These are phyloP conservation scores for Propsilocerus akamusi DNA, from an alignment of 1,140 invertebrate genomes.

Conservation along the genomic window DNA sequence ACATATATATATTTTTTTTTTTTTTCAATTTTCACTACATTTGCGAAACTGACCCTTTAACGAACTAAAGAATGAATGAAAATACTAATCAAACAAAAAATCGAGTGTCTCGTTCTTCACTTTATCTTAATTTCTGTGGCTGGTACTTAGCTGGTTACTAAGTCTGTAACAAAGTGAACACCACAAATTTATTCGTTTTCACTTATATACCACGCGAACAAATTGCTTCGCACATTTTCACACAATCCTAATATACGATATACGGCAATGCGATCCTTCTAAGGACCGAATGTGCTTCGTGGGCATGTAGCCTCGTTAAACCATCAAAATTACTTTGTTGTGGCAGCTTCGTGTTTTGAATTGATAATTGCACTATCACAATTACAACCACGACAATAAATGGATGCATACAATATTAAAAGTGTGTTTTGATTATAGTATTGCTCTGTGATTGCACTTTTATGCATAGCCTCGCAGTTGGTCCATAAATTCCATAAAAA, in stretches of 20 bases:
- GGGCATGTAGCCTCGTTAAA: not conserved
- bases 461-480: no score
- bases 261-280: not conserved
- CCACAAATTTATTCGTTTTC: constrained; percentile 2
- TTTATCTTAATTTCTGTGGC: not conserved
- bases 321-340: not conserved
- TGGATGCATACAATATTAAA: no score
- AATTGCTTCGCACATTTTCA: not conserved
- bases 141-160: constrained; percentile 4
- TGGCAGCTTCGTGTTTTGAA: no score
- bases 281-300: not conserved
- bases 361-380: no score
- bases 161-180: constrained; percentile 2
- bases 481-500: no score
- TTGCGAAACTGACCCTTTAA: not conserved
- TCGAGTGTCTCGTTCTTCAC: not conserved
- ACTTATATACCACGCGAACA: not conserved
- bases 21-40: not conserved
- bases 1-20: no score
- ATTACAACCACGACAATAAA: no score
- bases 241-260: not conserved
- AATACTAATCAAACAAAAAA: not conserved
- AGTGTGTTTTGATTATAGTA: no score
- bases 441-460: no score
- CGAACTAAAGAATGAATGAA: not conserved